phyloP scores from a whole-genome alignment of 2,888 invertebrate genomes.

The Metacarcinus magister region DNA sequence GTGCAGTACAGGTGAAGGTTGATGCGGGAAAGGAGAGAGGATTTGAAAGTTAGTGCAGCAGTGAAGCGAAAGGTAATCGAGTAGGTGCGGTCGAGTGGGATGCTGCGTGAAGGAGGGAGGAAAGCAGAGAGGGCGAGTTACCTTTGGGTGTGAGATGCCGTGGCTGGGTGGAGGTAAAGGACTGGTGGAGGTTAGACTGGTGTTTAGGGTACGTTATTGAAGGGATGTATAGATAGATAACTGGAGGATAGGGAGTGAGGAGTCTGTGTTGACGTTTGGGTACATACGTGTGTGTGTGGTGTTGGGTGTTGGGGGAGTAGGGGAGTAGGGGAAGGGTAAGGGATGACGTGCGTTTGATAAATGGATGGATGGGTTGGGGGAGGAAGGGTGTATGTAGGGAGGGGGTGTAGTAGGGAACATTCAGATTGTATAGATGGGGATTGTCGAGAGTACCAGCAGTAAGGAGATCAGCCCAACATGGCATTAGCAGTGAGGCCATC shows the following conservation, averaged over 20 bases:
- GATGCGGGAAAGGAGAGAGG: background rate
- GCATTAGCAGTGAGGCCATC: constrained; percentile 31
- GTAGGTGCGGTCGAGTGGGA: background rate
- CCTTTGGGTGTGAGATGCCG: no score
- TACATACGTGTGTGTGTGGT: no score
- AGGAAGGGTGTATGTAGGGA: background rate
- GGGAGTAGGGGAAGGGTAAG: background rate
- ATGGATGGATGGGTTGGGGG: background rate
- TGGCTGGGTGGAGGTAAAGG: no score
- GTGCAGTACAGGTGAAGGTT: background rate
- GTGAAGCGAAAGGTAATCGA: background rate
- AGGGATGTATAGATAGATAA: no score
- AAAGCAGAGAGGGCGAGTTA: background rate
- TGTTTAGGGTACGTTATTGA: no score
- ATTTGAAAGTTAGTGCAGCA: background rate
- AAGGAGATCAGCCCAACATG: background rate
- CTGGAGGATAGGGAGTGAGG: background rate
- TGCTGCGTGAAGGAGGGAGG: background rate
- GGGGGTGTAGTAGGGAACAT: background rate
- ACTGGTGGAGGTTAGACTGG: no score
- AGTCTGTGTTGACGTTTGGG: no score
- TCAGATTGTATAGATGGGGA: background rate
- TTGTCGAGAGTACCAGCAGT: background rate
- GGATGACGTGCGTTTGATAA: background rate
- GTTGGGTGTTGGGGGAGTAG: background rate